Base-by-base conservation (phyloP, 2,797 vertebrate species). In the Phalanger gymnotis region DNA sequence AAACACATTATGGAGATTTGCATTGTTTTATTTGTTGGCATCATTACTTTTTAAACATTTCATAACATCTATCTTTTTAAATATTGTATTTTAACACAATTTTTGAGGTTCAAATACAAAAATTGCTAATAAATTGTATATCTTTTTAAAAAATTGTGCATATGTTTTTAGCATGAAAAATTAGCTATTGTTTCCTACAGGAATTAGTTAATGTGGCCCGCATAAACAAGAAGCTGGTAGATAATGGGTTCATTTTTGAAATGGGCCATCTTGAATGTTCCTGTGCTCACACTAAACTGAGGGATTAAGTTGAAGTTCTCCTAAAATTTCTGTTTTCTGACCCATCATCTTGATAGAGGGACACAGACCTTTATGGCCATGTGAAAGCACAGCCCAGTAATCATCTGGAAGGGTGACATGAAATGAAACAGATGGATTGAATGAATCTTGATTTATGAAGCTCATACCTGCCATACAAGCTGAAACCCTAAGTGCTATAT, bases 371-470 rank as follows among this genome's bases (percentile, higher is more conserved):
- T 73, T 9, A n/a, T 91, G 61, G 53, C 10, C 27, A 57, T 95
- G 51, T 25, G 56, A 52, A 97, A 93, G 55, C 92, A 92, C 90
- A 96, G 4, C 91, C 3, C 13, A 93, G 90, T 31, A 81, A 14
- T 54, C 92, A 27, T 30, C 11, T 51, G 40, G 31, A 94, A 95
- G 61, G 14, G n/a, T 52, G 66, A 96, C 96, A 61, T 90, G 95
- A 95, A 94, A 52, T 96, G 47, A 95, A 96, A 96, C 54, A 94
- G 90, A 94, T 22, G 93, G 40, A 95, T 54, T 94, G 51, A 91
- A 95, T n/a, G 31, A 96, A 94, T 96, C 94, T 34, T 98, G 95
- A 98, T 96, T 98, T 98, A 97, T 92, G 94, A 92, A 96, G 54
- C 96, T 96, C 95, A 97, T 9, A 95, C 61, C 92, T 98, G 95